Evolutionary conservation across 2,113 vertebrate genomes (phyloP).

Genomic region (Sceloporus tristichus): DNA sequence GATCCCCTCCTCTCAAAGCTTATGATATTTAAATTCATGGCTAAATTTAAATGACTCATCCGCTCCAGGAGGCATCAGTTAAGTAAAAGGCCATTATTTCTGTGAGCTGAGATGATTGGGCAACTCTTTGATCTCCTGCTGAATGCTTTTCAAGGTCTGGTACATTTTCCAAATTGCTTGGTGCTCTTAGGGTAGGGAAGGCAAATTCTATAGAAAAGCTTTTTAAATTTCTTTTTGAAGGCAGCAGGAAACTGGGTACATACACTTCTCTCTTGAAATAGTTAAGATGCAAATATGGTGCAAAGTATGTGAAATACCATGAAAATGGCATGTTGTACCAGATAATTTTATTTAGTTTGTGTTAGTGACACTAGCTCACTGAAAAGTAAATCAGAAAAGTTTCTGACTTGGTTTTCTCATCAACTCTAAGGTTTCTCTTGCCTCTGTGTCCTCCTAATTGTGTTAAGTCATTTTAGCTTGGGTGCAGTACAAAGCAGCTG

Average conservation of each 20-base stretch:
- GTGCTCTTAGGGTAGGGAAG: background rate
- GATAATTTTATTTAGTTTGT: background rate
- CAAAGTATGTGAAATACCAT: background rate
- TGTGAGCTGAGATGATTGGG: background rate
- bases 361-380: too few species aligned
- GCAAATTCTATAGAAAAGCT: background rate
- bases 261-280: background rate
- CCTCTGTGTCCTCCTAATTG: too few species aligned
- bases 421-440: too few species aligned
- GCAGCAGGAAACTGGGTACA: background rate
- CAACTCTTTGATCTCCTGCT: background rate
- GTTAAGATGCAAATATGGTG: background rate
- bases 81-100: background rate
- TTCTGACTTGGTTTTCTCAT: too few species aligned
- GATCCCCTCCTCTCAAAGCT: background rate
- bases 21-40: background rate
- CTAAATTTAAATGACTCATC: background rate
- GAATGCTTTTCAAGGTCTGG: background rate
- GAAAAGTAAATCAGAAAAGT: too few species aligned
- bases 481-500: background rate
- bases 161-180: background rate
- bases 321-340: background rate
- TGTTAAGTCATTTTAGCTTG: background rate
- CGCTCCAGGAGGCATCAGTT: background rate
- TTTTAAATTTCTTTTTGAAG: too few species aligned